Base-by-base conservation (phyloP, 2,797 vertebrate genomes). In the Coreius guichenoti region DNA sequence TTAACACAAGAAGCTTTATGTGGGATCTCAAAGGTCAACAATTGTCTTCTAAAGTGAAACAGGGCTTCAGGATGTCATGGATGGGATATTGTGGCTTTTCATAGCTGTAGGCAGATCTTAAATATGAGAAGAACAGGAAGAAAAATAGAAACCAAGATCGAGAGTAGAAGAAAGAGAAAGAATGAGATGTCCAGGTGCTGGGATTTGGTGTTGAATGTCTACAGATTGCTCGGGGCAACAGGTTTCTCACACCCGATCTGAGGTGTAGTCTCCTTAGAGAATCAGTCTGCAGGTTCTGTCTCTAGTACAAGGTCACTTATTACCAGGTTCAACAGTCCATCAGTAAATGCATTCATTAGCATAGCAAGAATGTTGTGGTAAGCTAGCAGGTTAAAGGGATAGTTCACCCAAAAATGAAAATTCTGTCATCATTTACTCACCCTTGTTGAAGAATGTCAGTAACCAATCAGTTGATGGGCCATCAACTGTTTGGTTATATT, bases 231-330 rank as follows among this genome's bases (percentile, higher is more conserved):
- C 29, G 65, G 39, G 85, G 89, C 82, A 77, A 63, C 36, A 26
- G 84, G 61, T 75, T 80, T 87, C 83, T 88, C 56, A 84, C 86
- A 86, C 54, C 88, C 83, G 85, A 89, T 89, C 82, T 77, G 82
- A 54, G 72, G 70, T 83, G 47, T 51, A 39, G 81, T 54, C 19
- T 80, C 58, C 56, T 80, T 21, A 80, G 39, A 54, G 79, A 68
- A 73, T 80, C 67, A 47, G 31, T 79, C 43, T 36, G 54, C 43
- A 82, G 19, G 23, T 36, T 56, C 33, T 14, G 31, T 86, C 67
- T 88, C 67, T 86, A 84, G 63, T 88, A 68, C 88, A 88, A 83
- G 84, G 79, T 85, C 88, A 88, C 23, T 39, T 61, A 82, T 80
- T 47, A 65, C 54, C 79, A 86, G 81, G 79, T 75, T 79, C 70